These are phyloP conservation scores for Betta splendens DNA, from an alignment of 2,797 vertebrate genomes.

Conservation along the genomic window DNA sequence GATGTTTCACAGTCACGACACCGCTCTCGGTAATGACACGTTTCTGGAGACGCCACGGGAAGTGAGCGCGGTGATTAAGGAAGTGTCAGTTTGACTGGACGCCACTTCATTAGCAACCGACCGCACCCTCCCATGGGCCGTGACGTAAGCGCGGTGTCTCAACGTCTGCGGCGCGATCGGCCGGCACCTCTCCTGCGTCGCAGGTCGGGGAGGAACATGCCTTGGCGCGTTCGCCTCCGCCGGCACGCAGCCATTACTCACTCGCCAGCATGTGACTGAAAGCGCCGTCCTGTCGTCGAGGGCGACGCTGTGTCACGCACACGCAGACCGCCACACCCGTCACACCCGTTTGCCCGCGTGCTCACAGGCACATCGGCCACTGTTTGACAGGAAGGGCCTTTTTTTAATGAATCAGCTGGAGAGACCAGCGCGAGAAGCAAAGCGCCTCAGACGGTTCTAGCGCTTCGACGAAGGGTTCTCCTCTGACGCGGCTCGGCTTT, in stretches of 20 bases:
- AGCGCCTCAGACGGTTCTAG: neutral
- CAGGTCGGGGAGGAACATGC: constrained; percentile 63
- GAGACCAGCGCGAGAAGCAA: constrained; percentile 14
- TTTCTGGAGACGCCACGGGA: constrained; percentile 47
- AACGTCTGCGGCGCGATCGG: constrained; percentile 53
- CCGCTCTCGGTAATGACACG: neutral
- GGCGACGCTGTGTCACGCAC: constrained; percentile 55
- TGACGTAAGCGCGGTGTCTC: constrained; percentile 67
- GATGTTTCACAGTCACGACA: neutral
- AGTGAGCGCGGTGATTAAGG: constrained; percentile 59
- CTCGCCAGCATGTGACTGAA: constrained; percentile 73
- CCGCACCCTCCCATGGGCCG: constrained; percentile 46
- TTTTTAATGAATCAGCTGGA: constrained; percentile 9
- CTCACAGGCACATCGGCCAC: constrained; percentile 66
- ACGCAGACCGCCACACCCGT: constrained; percentile 45
- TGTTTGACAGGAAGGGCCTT: constrained; percentile 12
- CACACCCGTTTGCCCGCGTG: constrained; percentile 45
- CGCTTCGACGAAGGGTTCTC: neutral
- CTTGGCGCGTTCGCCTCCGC: constrained; percentile 61
- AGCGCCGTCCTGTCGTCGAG: constrained; percentile 33
- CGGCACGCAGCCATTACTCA: constrained; percentile 67
- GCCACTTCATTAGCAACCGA: constrained; percentile 42
- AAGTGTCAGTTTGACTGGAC: constrained; percentile 48
- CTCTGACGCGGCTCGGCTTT: constrained; percentile 3
- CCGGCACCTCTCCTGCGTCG: constrained; percentile 18